Conservation (phyloP, 2,888 invertebrate species). For the Nematopogon swammerdamellus region DNA sequence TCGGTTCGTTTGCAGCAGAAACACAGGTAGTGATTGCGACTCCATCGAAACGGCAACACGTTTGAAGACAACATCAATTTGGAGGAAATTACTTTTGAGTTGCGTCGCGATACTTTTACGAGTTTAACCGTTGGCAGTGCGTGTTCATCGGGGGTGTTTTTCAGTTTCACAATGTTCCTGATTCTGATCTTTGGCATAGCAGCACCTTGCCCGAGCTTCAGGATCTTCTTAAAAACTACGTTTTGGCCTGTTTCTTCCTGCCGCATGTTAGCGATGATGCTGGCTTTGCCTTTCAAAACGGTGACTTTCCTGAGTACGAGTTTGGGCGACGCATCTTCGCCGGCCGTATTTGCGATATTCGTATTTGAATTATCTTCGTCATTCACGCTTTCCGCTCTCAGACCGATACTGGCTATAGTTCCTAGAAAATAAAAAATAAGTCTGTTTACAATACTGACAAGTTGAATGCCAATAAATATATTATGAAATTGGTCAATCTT, state of each 20-base stretch:
- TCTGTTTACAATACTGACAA: too few relatives aligned
- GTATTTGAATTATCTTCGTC: neutral
- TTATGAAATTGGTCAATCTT: neutral
- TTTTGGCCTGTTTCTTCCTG: too few relatives aligned
- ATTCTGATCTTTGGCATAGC: too few relatives aligned
- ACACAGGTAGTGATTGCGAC: slow-evolving; percentile 5
- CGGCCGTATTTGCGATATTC: neutral
- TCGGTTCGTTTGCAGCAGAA: slow-evolving; percentile 5
- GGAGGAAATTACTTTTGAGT: neutral
- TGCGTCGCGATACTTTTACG: neutral
- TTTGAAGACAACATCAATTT: neutral
- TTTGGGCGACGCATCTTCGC: neutral
- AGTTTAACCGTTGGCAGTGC: too few relatives aligned
- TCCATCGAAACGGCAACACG: neutral
- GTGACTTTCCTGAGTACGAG: neutral
- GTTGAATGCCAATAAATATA: neutral
- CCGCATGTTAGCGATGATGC: too few relatives aligned
- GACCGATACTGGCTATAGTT: neutral
- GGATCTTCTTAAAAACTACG: too few relatives aligned
- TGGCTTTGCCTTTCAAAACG: too few relatives aligned
- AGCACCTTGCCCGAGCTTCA: too few relatives aligned
- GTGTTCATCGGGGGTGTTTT: too few relatives aligned
- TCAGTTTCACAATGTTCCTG: too few relatives aligned
- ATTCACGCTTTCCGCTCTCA: neutral
- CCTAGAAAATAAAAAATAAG: neutral